These are phyloP conservation scores for Spea bombifrons DNA, from an alignment of 2,113 vertebrate genomes.

Conservation along the genomic window DNA sequence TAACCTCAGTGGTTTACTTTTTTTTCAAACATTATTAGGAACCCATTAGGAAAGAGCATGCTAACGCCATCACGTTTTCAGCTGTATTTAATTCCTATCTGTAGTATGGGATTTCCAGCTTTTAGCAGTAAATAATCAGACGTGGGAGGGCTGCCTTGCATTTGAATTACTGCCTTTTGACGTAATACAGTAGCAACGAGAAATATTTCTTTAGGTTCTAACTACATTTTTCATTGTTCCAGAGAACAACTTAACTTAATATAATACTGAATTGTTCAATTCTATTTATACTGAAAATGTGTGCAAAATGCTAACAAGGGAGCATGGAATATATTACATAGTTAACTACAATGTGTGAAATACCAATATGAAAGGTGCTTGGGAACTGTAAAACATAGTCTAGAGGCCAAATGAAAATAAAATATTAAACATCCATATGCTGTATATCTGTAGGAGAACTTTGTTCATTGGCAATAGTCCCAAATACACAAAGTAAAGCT, in stretches of 20 bases:
- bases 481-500: not conserved
- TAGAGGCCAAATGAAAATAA: not conserved
- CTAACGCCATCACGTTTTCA: not conserved
- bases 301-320: not conserved
- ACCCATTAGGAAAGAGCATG: not conserved
- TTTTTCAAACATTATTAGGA: not conserved
- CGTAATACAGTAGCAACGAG: not conserved
- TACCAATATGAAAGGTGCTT: not conserved
- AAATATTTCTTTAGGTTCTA: not conserved
- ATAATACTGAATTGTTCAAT: not conserved
- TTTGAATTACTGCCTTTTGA: not conserved
- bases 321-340: not conserved
- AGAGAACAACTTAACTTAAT: not conserved
- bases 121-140: not conserved
- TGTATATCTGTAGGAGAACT: not conserved
- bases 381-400: not conserved
- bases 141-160: not conserved
- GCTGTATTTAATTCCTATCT: slow-evolving; percentile 1
- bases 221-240: not conserved
- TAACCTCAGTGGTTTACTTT: not conserved
- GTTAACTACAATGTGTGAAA: not conserved
- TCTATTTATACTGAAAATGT: not conserved
- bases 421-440: not conserved
- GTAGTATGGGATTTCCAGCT: not conserved
- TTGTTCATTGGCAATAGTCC: not conserved